A percentile compares a stretch with the other conserved stretches of the same genome.
Conservation (phyloP, 2,888 invertebrate species). For the Lepidocyrtoides sp. region DNA sequence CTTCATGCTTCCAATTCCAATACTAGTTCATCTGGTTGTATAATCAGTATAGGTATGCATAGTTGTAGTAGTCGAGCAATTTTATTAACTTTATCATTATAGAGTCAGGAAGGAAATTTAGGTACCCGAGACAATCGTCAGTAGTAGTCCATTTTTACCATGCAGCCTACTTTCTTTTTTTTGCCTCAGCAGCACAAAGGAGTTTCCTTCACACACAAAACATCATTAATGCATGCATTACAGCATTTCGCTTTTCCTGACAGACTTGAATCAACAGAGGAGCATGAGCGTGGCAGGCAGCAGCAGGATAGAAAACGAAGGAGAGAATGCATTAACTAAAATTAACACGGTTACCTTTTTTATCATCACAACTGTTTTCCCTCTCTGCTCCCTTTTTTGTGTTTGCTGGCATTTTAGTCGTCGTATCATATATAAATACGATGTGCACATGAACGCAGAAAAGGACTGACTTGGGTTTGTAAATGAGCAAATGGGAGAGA, state of each 20-base stretch:
- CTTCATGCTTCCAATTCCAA: background rate
- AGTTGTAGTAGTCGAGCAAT: background rate
- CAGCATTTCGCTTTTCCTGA: background rate
- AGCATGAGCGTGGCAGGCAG: too few species aligned
- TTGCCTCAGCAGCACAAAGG: too few species aligned
- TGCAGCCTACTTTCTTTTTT: conserved; percentile 22
- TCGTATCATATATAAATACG: too few species aligned
- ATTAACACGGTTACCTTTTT: conserved; percentile 63
- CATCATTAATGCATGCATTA: conserved; percentile 26
- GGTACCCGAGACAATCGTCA: background rate
- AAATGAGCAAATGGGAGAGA: conserved; percentile 20
- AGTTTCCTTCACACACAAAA: background rate
- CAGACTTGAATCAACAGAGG: background rate
- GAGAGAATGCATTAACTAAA: conserved; percentile 44
- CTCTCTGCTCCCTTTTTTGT: background rate
- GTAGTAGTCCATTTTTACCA: background rate
- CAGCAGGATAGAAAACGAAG: background rate
- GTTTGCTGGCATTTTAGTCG: background rate
- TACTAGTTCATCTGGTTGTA: background rate
- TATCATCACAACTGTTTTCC: conserved; percentile 43
- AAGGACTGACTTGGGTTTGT: conserved; percentile 10
- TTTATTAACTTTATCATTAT: background rate
- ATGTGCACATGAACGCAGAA: background rate
- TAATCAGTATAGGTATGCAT: too few species aligned
- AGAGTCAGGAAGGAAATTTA: background rate